Evolutionary conservation across 2,888 invertebrate genomes (phyloP), one percentile per base, ranked within the genome.

Genomic region (Agrochola macilenta): DNA sequence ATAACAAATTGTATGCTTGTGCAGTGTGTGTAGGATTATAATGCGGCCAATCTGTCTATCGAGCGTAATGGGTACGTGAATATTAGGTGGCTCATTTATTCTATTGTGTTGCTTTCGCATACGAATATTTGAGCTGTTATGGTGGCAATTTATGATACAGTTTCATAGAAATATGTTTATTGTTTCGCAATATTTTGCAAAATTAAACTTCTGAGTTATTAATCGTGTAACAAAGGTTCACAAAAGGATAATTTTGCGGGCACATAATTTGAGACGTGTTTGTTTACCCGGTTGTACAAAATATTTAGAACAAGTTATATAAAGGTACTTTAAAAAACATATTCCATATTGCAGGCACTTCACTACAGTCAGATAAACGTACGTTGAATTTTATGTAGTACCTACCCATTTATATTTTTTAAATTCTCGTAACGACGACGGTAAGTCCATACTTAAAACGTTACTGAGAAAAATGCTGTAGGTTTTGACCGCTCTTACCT

Each of bases 201-300:
- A 83, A 69, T 79, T 79, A 58, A 69, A 76, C 82, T 82, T 83
- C 84, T 82, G 82, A 49, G 46, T 74, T 52, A 57, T 70, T 68
- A 73, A 74, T 64, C 43, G 57, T 26, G 66, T 43, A 65, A 65
- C 70, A 58, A 79, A 72, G 52, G 70, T 54, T 58, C 52, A 61
- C 60, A 61, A 81, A 77, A 74, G 70, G 72, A 30, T 66, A 75
- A 83, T 83, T 81, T 81, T 75, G 81, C 58, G 71, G 78, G 49
- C 74, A 63, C 60, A 78, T 78, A 72, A 84, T 78, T 78, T 77
- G 60, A 68, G 63, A 49, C 70, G 68, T 83, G 72, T 80, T 76
- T 76, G 73, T 66, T 54, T 60, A 70, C 26, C 8, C 20, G 54
- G 39, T 43, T 69, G 30, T 70, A 57, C 30, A 57, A 23, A 76